A percentile compares a stretch with the other conserved stretches of the same genome.
phyloP scores from a whole-genome alignment of 2,113 vertebrate species.

The Platycercus adscitus region DNA sequence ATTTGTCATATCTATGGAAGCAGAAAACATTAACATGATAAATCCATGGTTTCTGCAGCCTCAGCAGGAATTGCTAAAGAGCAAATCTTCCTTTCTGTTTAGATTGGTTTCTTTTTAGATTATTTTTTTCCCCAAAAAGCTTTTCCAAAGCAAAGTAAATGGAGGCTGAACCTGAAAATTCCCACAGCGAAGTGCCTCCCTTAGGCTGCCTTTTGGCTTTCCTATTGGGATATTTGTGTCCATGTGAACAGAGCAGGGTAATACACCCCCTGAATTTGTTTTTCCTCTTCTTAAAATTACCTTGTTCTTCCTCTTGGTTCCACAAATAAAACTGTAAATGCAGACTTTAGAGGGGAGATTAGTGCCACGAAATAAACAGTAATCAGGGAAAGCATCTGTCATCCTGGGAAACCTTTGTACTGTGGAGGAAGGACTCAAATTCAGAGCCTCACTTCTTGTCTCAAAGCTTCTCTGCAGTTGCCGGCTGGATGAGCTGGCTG shows the following conservation, averaged over 20 bases:
- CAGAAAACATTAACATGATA: slow-evolving; percentile 31
- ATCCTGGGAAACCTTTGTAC: neutral
- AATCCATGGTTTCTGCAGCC: slow-evolving; percentile 17
- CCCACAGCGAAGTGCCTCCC: neutral
- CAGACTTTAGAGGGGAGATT: neutral
- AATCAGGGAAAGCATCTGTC: neutral
- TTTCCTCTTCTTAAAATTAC: neutral
- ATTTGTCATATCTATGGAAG: slow-evolving; percentile 28
- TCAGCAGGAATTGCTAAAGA: slow-evolving; percentile 40
- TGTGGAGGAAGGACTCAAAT: neutral
- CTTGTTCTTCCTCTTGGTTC: neutral
- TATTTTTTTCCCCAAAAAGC: neutral
- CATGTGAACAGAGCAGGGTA: neutral
- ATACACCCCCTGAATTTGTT: neutral
- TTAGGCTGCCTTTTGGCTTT: neutral
- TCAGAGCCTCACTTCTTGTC: neutral
- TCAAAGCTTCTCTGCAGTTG: neutral
- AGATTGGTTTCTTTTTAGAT: neutral
- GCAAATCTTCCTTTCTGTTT: neutral
- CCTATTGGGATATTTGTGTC: neutral
- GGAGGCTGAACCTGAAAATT: neutral
- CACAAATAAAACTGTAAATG: slow-evolving; percentile 8
- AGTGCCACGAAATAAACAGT: neutral
- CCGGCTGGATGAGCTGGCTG: neutral
- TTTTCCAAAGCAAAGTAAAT: neutral